Evolutionary conservation across 2,113 vertebrate species (phyloP), one percentile per base, ranked within the genome.

Genomic region (Solenodon paradoxus): DNA sequence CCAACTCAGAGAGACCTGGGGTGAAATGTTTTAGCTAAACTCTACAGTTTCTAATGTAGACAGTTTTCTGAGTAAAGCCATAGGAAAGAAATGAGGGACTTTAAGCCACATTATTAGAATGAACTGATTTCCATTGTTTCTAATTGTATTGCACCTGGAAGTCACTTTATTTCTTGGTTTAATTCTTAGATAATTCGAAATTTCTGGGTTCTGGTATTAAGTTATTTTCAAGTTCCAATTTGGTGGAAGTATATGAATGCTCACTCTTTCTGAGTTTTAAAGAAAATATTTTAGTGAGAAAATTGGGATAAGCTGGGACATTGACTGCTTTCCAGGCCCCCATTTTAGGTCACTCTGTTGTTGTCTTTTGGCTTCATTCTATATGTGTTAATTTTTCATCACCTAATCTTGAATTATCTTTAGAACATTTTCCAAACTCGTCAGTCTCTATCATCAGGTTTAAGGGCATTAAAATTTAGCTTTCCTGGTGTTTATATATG

Each of bases 141-240:
- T 75, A 74, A 83, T 63, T 71, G 40, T 69, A 63, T 1, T 40
- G 17, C 92, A 88, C 24, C n/a, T 38, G 42, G 47, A 88, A 88
- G 45, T 69, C 24, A 89, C 78, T 92, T 88, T 68, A 38, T 28
- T 74, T 91, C 69, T 84, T 61, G 63, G 90, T 82, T 92, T 75
- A 84, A 69, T 80, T 83, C 24, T 79, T 57, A 63, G 8, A 17
- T 69, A 61, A 79, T 38, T 63, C 19, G 92, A 93, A 75, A 74
- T 26, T 47, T 30, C 51, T 53, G 66, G 26, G 72, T 71, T 78
- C 40, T 82, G 77, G 26, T 61, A 47, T 85, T 79, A n/a, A n/a
- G 72, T 81, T 87, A 79, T 63, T 20, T 51, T 82, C 13, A 77
- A 77, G n/a, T 42, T n/a, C 45, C 84, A 6, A 71, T 91, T 77